phyloP scores from a whole-genome alignment of 2,888 invertebrate genomes.

The Cheilosia grossa region DNA sequence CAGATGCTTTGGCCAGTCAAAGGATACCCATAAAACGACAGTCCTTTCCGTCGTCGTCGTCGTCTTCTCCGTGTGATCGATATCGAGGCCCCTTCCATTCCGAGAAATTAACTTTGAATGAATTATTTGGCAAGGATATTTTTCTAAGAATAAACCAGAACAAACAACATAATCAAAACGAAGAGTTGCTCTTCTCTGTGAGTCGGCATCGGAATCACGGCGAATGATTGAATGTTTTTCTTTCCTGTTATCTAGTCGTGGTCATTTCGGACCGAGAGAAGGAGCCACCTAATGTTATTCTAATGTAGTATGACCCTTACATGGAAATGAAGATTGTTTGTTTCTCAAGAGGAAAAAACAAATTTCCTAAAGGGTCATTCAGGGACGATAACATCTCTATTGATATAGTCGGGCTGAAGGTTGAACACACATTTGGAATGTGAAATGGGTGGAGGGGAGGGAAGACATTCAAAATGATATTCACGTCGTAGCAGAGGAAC shows the following conservation, averaged over 20 bases:
- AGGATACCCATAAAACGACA: slow-evolving; percentile 31
- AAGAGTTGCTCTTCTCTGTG: slow-evolving; percentile 12
- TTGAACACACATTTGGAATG: slow-evolving; percentile 17
- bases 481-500: slow-evolving; percentile 5
- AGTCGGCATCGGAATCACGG: slow-evolving; percentile 52
- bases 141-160: slow-evolving; percentile 31
- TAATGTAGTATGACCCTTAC: slow-evolving; percentile 68
- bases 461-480: slow-evolving; percentile 20
- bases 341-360: slow-evolving; percentile 58
- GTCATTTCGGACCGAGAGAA: slow-evolving; percentile 47
- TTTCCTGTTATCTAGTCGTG: slow-evolving; percentile 71
- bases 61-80: slow-evolving; percentile 13
- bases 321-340: slow-evolving; percentile 69
- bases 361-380: slow-evolving; percentile 71
- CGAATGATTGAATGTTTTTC: slow-evolving; percentile 74
- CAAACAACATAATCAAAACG: slow-evolving; percentile 20
- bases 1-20: slow-evolving; percentile 44
- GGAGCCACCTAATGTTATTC: slow-evolving; percentile 63
- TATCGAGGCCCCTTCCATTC: slow-evolving; percentile 60
- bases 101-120: slow-evolving; percentile 73
- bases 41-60: slow-evolving; percentile 24
- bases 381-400: slow-evolving; percentile 68
- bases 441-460: neutral
- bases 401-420: slow-evolving; percentile 38
- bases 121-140: slow-evolving; percentile 70